These are phyloP conservation scores for Chlorodrepanis virens DNA, from an alignment of 2,113 vertebrate species.

Conservation along the genomic window DNA sequence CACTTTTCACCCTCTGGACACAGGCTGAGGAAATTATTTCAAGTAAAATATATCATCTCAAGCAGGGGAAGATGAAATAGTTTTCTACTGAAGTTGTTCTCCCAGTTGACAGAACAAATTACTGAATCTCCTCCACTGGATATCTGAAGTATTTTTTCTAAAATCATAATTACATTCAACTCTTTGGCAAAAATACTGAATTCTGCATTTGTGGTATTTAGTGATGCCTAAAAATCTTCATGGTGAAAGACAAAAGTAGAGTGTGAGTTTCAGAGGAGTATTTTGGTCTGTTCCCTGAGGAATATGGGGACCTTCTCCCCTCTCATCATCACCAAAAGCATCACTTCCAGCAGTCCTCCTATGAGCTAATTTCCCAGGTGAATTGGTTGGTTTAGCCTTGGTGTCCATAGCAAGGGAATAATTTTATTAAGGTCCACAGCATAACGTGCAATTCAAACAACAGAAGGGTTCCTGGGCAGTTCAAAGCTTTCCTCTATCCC, in stretches of 20 bases:
- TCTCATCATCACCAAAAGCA: neutral
- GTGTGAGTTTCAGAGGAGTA: neutral
- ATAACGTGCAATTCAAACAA: neutral
- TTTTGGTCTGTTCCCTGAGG: neutral
- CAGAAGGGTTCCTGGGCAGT: neutral
- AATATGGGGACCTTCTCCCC: neutral
- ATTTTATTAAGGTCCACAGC: neutral
- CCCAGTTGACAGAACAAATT: slow-evolving; percentile 63
- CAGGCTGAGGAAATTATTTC: slow-evolving; percentile 72
- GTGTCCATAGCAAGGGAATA: neutral
- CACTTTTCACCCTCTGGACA: slow-evolving; percentile 74
- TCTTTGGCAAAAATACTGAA: neutral
- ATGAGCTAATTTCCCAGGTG: neutral
- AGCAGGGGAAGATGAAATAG: slow-evolving; percentile 68
- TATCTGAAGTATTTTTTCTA: slow-evolving; percentile 48
- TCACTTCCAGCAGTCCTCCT: neutral
- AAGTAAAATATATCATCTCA: slow-evolving; percentile 77
- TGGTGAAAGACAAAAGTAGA: neutral
- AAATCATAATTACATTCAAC: slow-evolving; percentile 39
- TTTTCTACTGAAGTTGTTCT: slow-evolving; percentile 64
- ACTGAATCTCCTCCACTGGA: slow-evolving; percentile 30
- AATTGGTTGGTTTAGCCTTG: neutral
- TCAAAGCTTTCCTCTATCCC: neutral
- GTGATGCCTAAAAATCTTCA: neutral
- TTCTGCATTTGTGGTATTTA: neutral